Evolutionary conservation across 2,888 invertebrate species (phyloP).

Genomic region (Cheiracanthium punctorium): DNA sequence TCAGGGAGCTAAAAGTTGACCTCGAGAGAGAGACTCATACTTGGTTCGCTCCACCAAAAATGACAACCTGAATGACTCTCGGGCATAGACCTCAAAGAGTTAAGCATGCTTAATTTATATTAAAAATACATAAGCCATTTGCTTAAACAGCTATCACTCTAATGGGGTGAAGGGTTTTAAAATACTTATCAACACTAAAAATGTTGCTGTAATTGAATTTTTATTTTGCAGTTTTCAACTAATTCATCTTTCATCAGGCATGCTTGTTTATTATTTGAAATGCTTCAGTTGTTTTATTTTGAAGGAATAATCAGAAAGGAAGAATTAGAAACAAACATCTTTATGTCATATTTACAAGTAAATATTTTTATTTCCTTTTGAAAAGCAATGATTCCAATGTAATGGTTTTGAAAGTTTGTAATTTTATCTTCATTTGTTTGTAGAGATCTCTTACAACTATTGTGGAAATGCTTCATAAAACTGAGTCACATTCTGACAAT

Average conservation of each 20-base stretch:
- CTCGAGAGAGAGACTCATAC: too few relatives aligned
- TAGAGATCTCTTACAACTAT: neutral
- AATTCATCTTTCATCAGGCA: constrained; percentile 30
- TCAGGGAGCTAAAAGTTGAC: too few relatives aligned
- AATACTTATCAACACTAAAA: too few relatives aligned
- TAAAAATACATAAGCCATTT: too few relatives aligned
- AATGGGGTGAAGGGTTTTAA: too few relatives aligned
- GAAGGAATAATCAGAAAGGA: constrained; percentile 37
- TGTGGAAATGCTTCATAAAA: neutral
- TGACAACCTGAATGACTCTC: too few relatives aligned
- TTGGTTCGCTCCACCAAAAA: too few relatives aligned
- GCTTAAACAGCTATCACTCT: too few relatives aligned
- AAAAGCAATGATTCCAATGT: neutral
- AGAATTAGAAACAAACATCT: constrained; percentile 41
- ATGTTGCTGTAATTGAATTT: too few relatives aligned
- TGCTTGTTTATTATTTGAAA: constrained; percentile 36
- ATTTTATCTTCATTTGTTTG: neutral
- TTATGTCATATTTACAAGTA: constrained; percentile 47
- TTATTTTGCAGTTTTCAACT: constrained; percentile 29
- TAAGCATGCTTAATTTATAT: too few relatives aligned
- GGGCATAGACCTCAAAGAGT: too few relatives aligned
- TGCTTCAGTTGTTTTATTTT: constrained; percentile 37
- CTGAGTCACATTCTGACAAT: neutral
- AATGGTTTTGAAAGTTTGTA: neutral
- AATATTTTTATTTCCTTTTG: neutral